Base-by-base conservation (phyloP, 30 jellyfish, hydroid and myxozoan genomes). In the Nemopilema nomurai region DNA sequence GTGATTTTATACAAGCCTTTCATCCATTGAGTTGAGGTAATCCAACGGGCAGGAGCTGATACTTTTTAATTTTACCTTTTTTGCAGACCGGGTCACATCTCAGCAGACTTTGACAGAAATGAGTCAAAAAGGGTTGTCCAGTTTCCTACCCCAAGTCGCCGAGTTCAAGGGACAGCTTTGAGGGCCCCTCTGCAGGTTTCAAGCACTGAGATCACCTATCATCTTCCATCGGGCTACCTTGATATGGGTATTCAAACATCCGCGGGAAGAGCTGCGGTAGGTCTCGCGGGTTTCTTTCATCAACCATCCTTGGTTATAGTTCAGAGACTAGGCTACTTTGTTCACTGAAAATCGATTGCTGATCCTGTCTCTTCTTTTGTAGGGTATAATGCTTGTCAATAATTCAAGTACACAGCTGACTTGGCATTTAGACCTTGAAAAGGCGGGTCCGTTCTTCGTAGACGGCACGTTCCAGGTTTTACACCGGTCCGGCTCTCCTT, bases 111-210 rank as follows among this genome's bases (percentile, higher is more conserved):
- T 16, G 89, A 79, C 25, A 33, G 62, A 32, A 24, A 13, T 30
- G 89, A 79, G 0, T 23, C 78, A 22, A 84, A 28, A 19, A 74
- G 71, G 74, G 26, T 21, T 16, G 51, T 82, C 4, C 84, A 74
- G 68, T 62, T 19, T 51, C 92, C 96, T 23, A 92, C 97, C 26
- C 97, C 98, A 16, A 71, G 98, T 50, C 76, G 96, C 50, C 79
- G 98, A 29, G 90, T 94, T 18, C 95, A 81, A 69, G 99, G 95
- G 13, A 94, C 97, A 30, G 99, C 97, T 1, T 64, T 94, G 21
- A 74, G 99, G 29, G 86, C 97, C 16, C 99, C 99, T 13, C 67
- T 94, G 91, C 96, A 89, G 67, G 74, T 94, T 27, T 89, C 99
- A 28, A 81, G 69, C 53, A 79, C 79, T 3, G 85, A 69, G 8